Conservation (phyloP, 2,113 vertebrate species). For the Guaruba guarouba region DNA sequence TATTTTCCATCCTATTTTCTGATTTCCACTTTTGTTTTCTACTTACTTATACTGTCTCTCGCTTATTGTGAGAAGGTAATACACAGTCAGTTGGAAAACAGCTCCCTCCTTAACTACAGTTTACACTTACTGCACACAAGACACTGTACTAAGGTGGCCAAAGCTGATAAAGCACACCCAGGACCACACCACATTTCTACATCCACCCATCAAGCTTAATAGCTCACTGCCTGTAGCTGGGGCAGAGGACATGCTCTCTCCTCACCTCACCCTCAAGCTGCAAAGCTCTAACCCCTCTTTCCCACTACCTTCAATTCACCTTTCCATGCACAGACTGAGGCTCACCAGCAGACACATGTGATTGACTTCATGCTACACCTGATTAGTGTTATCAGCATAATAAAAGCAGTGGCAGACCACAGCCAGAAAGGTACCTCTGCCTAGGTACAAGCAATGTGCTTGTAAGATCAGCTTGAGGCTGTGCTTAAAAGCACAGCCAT, state of each 20-base stretch:
- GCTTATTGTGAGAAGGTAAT: background rate
- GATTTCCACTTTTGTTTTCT: background rate
- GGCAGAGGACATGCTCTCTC: background rate
- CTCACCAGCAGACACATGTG: background rate
- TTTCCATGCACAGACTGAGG: background rate
- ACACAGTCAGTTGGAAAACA: background rate
- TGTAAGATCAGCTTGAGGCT: background rate
- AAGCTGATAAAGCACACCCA: background rate
- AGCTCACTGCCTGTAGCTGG: background rate
- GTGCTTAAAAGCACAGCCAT: rapidly evolving
- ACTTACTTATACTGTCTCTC: background rate
- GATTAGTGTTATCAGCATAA: background rate
- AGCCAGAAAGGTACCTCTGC: background rate
- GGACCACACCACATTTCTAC: background rate
- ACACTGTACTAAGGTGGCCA: background rate
- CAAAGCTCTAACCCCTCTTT: background rate
- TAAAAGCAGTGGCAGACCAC: background rate
- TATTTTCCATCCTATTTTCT: background rate
- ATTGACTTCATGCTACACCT: background rate
- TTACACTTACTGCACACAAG: rapidly evolving
- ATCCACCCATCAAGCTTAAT: rapidly evolving
- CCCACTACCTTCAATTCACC: background rate
- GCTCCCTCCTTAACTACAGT: rapidly evolving
- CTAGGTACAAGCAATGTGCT: rapidly evolving
- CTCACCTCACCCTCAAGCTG: background rate